phyloP scores from a whole-genome alignment of 2,113 vertebrate genomes.

The Oncorhynchus nerka region DNA sequence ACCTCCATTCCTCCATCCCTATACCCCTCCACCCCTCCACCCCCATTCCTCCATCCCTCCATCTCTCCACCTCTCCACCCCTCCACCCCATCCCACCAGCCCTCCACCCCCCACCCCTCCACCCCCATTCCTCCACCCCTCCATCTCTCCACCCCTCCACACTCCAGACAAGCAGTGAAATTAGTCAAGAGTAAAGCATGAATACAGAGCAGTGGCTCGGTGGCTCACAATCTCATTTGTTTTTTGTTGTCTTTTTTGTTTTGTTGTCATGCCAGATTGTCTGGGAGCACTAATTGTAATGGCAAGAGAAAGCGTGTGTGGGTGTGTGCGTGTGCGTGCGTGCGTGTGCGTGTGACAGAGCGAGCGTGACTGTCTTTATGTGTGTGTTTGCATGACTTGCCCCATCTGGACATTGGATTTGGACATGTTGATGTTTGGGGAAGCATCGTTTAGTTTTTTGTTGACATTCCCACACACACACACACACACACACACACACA shows the following conservation, averaged over 20 bases:
- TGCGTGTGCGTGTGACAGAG: background rate
- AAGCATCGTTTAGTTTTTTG: too few relatives aligned
- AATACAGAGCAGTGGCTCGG: background rate
- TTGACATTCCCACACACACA: too few relatives aligned
- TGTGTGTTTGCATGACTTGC: too few relatives aligned
- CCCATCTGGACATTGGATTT: too few relatives aligned
- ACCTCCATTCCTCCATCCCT: too few relatives aligned
- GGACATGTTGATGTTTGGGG: too few relatives aligned
- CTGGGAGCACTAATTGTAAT: background rate
- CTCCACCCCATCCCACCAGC: constrained; percentile 3
- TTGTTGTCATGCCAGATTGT: constrained; percentile 1
- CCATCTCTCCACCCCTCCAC: constrained; percentile 9
- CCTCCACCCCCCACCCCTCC: background rate
- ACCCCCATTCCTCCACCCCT: fast-evolving
- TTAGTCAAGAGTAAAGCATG: constrained; percentile 9
- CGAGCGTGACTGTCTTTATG: too few relatives aligned
- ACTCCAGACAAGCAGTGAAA: background rate
- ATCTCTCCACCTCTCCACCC: background rate
- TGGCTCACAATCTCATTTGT: background rate
- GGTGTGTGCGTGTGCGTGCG: background rate
- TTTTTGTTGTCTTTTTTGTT: background rate
- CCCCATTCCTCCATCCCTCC: too few relatives aligned
- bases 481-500: too few relatives aligned
- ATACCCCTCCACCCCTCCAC: too few relatives aligned
- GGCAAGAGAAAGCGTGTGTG: background rate